Evolutionary conservation across 37 sponge, comb jelly and placozoan species (phyloP).

Genomic region (Eunapius fragilis): DNA sequence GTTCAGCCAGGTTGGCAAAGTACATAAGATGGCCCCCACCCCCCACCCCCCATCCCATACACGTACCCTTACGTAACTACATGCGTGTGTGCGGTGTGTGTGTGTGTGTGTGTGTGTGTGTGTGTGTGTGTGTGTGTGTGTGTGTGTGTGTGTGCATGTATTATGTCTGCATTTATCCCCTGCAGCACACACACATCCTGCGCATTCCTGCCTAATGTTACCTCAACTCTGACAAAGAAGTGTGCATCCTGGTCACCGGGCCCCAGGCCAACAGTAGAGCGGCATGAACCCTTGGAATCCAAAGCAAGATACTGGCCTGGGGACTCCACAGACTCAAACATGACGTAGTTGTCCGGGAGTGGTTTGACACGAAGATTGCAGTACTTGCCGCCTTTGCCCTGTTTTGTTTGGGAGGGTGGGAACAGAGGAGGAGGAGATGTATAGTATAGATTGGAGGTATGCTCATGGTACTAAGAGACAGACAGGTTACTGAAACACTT

Average conservation of each 20-base stretch:
- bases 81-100: no score
- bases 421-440: no score
- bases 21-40: neutral
- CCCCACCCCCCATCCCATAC: neutral
- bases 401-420: neutral
- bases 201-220: neutral
- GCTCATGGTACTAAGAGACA: no score
- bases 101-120: no score
- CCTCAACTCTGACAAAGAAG: slow-evolving; percentile 68
- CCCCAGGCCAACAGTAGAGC: slow-evolving; percentile 6
- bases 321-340: slow-evolving; percentile 36
- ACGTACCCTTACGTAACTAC: no score
- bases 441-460: neutral
- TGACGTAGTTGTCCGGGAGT: slow-evolving; percentile 70
- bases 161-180: no score
- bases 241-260: slow-evolving; percentile 38
- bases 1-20: neutral
- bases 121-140: no score
- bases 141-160: no score
- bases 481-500: no score
- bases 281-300: slow-evolving; percentile 19
- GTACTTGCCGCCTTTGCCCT: slow-evolving; percentile 27
- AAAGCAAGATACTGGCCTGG: slow-evolving; percentile 45
- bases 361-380: slow-evolving; percentile 25
- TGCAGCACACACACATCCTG: neutral